A percentile compares a stretch with the other conserved stretches of the same genome.
Evolutionary conservation across 2,888 invertebrate genomes (phyloP).

Genomic region (Drosophila tripunctata): DNA sequence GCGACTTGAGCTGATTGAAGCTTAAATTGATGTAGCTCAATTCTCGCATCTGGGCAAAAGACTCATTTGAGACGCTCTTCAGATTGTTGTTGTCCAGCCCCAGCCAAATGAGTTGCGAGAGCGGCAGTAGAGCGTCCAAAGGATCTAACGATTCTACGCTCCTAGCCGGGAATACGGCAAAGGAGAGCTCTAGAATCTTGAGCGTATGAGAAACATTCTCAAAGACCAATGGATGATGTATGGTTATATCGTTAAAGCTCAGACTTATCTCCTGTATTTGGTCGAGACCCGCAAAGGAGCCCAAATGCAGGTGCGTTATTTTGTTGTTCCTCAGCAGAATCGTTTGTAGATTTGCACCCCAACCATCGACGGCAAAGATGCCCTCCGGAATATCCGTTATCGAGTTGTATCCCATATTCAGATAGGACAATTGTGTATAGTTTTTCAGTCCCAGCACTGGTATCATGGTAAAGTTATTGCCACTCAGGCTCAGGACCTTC

Average conservation of each 20-base stretch:
- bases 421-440: slow-evolving; percentile 91
- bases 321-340: slow-evolving; percentile 93
- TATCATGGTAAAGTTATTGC: slow-evolving; percentile 90
- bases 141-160: slow-evolving; percentile 86
- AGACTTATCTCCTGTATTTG: slow-evolving; percentile 94
- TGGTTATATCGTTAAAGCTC: slow-evolving; percentile 94
- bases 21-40: slow-evolving; percentile 93
- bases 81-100: slow-evolving; percentile 95
- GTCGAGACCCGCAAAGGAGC: slow-evolving; percentile 89
- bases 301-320: slow-evolving; percentile 89
- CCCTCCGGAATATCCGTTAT: slow-evolving; percentile 91
- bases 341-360: slow-evolving; percentile 92
- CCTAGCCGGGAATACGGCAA: slow-evolving; percentile 89
- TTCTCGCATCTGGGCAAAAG: slow-evolving; percentile 88
- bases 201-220: slow-evolving; percentile 90
- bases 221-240: slow-evolving; percentile 92
- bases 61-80: slow-evolving; percentile 89
- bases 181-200: slow-evolving; percentile 93
- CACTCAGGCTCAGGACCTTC: slow-evolving; percentile 91
- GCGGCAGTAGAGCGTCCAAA: slow-evolving; percentile 89
- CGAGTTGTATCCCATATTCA: slow-evolving; percentile 95
- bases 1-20: slow-evolving; percentile 90
- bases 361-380: slow-evolving; percentile 88
- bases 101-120: slow-evolving; percentile 91
- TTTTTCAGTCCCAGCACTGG: slow-evolving; percentile 89